Base-by-base conservation (phyloP, 2,113 vertebrate species). In the Ibidorhyncha struthersii region DNA sequence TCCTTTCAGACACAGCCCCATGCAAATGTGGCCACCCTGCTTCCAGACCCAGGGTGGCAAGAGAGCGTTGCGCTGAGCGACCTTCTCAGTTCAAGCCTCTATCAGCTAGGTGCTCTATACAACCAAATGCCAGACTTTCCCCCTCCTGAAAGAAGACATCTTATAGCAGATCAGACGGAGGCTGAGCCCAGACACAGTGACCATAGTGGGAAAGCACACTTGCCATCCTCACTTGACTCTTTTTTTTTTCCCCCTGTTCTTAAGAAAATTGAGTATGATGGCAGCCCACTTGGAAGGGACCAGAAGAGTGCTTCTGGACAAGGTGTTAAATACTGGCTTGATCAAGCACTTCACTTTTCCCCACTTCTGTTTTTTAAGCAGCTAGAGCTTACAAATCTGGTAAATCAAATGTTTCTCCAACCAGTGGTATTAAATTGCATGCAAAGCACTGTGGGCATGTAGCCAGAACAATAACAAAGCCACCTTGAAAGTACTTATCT, bases 401-500 rank as follows among this genome's bases (percentile, higher is more conserved):
- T 77, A 93, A 90, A 70, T 83, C 17, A 85, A 82, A 47, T 81
- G 67, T 83, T 96, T 92, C 20, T 90, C 21, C 59, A 74, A 36
- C 45, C 0, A 1, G 55, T 50, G 38, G 45, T 83, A 89, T 81
- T 89, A 71, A 81, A 59, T 82, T 63, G 26, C 86, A 56, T 49
- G 30, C 69, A 84, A 63, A 92, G 36, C 27, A 36, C 65, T 56
- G 19, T 65, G 80, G 92, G 86, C 83, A 76, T 19, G 45, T 78
- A 78, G 85, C 92, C 96, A 97, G 82, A 81, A 59, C 11, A 72
- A n/a, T 49, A 96, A 92, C 72, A 92, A 96, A 97, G 80, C 86
- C 5, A 3, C 56, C 43, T 92, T 97, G 65, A 21, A 65, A 71
- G 52, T 69, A 52, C 85, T 88, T 94, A 55, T 86, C 63, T 89